Conservation (phyloP, 2,113 vertebrate species). For the Myotis lucifugus region DNA sequence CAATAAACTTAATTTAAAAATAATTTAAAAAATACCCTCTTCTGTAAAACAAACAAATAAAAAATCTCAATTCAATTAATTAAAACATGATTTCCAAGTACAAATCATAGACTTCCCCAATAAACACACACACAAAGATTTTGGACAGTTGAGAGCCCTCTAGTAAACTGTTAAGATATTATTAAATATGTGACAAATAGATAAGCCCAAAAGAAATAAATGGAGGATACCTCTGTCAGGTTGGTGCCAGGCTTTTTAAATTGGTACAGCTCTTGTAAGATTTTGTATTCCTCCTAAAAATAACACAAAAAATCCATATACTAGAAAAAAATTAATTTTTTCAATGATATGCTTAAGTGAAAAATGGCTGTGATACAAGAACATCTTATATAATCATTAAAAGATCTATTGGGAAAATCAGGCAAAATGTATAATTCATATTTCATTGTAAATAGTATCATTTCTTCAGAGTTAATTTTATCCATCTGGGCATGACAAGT, state of each 20-base stretch:
- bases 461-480: constrained; percentile 21
- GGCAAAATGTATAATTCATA: neutral
- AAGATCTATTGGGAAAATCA: neutral
- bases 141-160: neutral
- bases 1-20: neutral
- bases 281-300: constrained; percentile 91
- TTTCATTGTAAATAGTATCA: neutral
- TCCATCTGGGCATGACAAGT: neutral
- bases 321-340: neutral
- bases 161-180: neutral
- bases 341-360: neutral
- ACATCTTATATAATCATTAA: neutral
- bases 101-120: neutral
- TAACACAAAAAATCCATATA: constrained; percentile 54
- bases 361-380: neutral
- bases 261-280: constrained; percentile 92
- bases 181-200: neutral
- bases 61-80: neutral
- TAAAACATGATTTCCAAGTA: neutral
- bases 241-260: constrained; percentile 89
- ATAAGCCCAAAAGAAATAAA: constrained; percentile 27
- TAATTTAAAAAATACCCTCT: neutral
- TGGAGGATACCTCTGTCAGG: constrained; percentile 86
- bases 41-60: neutral
- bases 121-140: neutral